Base-by-base conservation (phyloP, 1,140 invertebrate species). In the Zophobas atratus region DNA sequence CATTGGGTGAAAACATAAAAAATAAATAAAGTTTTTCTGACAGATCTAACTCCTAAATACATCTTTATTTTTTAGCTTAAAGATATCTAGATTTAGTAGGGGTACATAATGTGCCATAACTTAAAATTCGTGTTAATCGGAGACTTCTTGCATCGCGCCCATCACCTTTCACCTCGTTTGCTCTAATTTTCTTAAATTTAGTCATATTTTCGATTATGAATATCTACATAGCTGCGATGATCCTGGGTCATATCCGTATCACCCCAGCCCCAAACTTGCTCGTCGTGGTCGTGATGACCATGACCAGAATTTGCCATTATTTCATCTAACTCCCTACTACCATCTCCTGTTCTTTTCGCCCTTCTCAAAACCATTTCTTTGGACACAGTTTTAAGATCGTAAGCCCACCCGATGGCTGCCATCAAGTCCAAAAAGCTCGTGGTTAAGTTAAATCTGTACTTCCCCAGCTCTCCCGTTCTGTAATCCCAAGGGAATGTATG, bases 401-500 rank as follows among this genome's bases (percentile, higher is more conserved):
- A 93, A 2, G 91, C 93, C 84, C 88, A 89, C 2, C 96, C 96
- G 38, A 96, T 88, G 79, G 87, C 88, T 0, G 93, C 92, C 82
- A 94, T 94, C 8, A 93, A 87, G 82, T 98, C 95, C 82, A 98
- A 95, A 77, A 97, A 91, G 0, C 89, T 89, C 0, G 94, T 95
- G 0, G 95, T 96, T 55, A 94, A 84, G 85, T 98, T 98, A 20
- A 90, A 88, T 6, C 89, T 88, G 86, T 89, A 89, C 67, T 87
- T 87, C n/a, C 88, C 89, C 72, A 91, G 82, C 81, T 96, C 94
- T 56, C 91, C 91, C 43, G 92, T 89, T 67, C 90, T 90, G 84
- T 94, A 94, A 63, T 88, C 88, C 87, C 93, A 95, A 0, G 96
- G 96, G 85, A 98, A 97, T 0, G 93, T 93, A 86, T 98, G 96